Conservation (phyloP, 2,797 vertebrate genomes). For the Halcyon leucocephala region DNA sequence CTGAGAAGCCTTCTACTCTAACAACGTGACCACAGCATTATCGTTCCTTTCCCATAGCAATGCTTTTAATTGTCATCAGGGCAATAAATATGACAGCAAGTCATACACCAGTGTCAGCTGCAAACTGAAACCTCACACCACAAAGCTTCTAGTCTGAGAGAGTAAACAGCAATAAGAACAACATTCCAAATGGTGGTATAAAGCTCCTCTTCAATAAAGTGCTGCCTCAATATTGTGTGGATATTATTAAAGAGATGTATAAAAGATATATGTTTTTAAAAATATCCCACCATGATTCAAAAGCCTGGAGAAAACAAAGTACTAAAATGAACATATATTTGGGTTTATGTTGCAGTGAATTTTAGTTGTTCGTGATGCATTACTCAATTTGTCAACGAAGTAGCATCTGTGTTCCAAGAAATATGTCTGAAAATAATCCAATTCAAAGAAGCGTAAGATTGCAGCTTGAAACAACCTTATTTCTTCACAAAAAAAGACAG, state of each 20-base stretch:
- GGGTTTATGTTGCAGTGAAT: slow-evolving; percentile 58
- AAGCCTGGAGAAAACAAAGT: slow-evolving; percentile 35
- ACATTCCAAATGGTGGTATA: slow-evolving; percentile 39
- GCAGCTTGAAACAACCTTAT: slow-evolving; percentile 3
- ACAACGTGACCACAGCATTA: neutral
- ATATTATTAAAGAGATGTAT: slow-evolving; percentile 64
- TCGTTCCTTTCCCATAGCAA: slow-evolving; percentile 9
- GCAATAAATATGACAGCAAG: slow-evolving; percentile 49
- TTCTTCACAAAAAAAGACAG: neutral
- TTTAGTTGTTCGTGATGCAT: slow-evolving; percentile 41
- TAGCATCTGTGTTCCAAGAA: slow-evolving; percentile 26
- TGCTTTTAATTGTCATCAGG: slow-evolving; percentile 60
- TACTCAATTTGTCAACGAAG: slow-evolving; percentile 50
- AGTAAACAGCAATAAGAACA: slow-evolving; percentile 33
- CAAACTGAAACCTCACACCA: slow-evolving; percentile 64
- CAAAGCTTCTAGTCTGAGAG: slow-evolving; percentile 29
- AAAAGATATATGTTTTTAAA: slow-evolving; percentile 29
- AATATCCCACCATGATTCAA: slow-evolving; percentile 33
- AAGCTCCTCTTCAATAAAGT: slow-evolving; percentile 48
- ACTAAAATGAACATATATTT: slow-evolving; percentile 61
- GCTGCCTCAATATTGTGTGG: slow-evolving; percentile 8
- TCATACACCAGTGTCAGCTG: slow-evolving; percentile 36
- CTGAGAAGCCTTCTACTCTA: neutral
- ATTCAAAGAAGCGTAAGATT: neutral
- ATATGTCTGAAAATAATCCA: slow-evolving; percentile 41